Evolutionary conservation across 2,113 vertebrate species (phyloP).

Genomic region (Solea solea): DNA sequence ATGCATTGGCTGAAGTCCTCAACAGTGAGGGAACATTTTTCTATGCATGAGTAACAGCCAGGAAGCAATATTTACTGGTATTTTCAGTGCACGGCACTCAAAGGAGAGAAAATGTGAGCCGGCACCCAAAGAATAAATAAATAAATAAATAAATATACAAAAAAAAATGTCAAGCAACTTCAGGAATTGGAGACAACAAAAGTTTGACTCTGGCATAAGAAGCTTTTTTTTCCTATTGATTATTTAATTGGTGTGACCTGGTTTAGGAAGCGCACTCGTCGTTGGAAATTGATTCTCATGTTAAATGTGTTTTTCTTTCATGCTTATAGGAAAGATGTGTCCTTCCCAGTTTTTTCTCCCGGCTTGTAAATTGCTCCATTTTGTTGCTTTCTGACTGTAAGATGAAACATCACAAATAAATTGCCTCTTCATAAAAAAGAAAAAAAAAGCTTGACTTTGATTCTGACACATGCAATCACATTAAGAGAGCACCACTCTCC

Average conservation of each 20-base stretch:
- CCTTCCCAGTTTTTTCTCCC: conserved; percentile 3
- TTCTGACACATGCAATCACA: conserved; percentile 67
- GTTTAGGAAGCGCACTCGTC: conserved; percentile 8
- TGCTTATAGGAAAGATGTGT: conserved; percentile 9
- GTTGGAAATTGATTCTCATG: neutral
- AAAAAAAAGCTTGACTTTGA: conserved; percentile 48
- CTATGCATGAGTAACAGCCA: conserved; percentile 69
- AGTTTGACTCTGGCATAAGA: conserved; percentile 4
- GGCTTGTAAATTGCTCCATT: conserved; percentile 58
- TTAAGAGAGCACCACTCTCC: conserved; percentile 53
- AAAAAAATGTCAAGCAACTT: conserved; percentile 42
- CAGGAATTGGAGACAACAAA: conserved; percentile 26
- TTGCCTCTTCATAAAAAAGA: conserved; percentile 25
- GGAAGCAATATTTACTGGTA: conserved; percentile 54
- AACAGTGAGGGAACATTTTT: conserved; percentile 27
- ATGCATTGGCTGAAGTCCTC: conserved; percentile 60
- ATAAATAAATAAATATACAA: conserved; percentile 31
- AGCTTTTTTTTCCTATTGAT: conserved; percentile 6
- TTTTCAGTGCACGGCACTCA: conserved; percentile 21
- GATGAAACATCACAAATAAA: conserved; percentile 63
- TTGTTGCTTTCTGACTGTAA: conserved; percentile 49
- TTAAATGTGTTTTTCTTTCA: neutral
- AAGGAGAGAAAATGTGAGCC: conserved; percentile 40
- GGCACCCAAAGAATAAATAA: conserved; percentile 21
- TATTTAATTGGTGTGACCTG: conserved; percentile 18